Conservation (phyloP, 2,797 vertebrate genomes). For the Lerista edwardsae region DNA sequence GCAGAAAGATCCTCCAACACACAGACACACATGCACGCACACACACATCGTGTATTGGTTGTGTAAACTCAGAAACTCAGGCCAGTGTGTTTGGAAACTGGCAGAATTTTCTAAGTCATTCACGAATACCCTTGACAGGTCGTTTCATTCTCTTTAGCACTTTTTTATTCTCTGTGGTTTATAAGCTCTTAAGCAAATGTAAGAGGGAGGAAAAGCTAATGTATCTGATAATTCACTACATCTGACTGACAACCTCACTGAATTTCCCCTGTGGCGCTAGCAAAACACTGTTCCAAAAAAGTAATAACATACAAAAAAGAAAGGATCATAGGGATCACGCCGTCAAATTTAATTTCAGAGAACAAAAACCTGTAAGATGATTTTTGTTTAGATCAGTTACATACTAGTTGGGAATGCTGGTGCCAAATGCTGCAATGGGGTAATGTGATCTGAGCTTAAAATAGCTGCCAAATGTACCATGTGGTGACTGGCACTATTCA, state of each 20-base stretch:
- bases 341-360: conserved; percentile 67
- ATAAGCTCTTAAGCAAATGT: conserved; percentile 75
- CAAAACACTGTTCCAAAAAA: conserved; percentile 63
- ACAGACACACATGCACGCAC: no score
- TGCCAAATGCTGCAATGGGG: conserved; percentile 60
- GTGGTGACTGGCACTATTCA: conserved; percentile 69
- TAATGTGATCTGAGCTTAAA: conserved; percentile 74
- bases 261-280: conserved; percentile 67
- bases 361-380: conserved; percentile 62
- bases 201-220: conserved; percentile 66
- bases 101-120: conserved; percentile 58
- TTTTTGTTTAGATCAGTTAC: conserved; percentile 71
- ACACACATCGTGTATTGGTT: neutral
- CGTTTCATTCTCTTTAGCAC: conserved; percentile 71
- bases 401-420: conserved; percentile 64
- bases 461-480: conserved; percentile 74
- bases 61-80: neutral
- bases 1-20: no score
- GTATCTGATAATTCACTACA: conserved; percentile 59
- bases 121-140: conserved; percentile 69
- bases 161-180: conserved; percentile 67
- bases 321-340: conserved; percentile 61
- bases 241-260: conserved; percentile 66
- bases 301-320: conserved; percentile 31
- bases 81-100: conserved; percentile 33